Conservation (phyloP, 1,140 invertebrate genomes). For the Phortica variegata region DNA sequence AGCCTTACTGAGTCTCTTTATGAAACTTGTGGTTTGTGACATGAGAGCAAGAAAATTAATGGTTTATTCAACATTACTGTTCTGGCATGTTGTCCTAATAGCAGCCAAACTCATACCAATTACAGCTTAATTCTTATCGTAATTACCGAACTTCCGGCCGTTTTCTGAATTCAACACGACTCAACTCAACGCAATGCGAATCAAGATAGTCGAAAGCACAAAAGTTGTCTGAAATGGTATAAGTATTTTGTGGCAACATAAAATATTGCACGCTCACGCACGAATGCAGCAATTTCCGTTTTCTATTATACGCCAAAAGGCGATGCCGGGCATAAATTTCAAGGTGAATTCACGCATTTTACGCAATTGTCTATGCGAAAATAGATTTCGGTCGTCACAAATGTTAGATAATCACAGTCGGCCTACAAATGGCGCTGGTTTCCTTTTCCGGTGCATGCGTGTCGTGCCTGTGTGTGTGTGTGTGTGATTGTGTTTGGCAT, state of each 20-base stretch:
- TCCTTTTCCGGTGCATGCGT: slow-evolving; percentile 32
- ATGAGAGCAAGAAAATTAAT: no score
- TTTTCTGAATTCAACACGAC: background rate
- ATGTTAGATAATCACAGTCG: slow-evolving; percentile 33
- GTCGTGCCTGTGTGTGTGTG: background rate
- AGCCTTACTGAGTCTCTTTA: no score
- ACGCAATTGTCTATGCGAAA: slow-evolving; percentile 22
- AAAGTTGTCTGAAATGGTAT: slow-evolving; percentile 12
- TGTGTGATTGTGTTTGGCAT: background rate
- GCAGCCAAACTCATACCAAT: background rate
- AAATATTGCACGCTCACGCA: no score
- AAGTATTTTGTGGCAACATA: no score
- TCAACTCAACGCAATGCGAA: background rate
- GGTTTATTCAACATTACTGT: no score
- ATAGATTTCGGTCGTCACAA: slow-evolving; percentile 22
- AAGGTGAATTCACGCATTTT: no score
- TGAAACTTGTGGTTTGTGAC: no score
- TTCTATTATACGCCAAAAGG: slow-evolving; percentile 31
- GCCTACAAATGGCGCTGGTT: slow-evolving; percentile 44
- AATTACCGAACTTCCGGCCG: slow-evolving; percentile 39
- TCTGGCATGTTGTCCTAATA: no score
- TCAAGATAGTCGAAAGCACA: slow-evolving; percentile 28
- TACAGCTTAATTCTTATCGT: slow-evolving; percentile 16
- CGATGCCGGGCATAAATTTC: slow-evolving; percentile 24
- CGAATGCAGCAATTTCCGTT: slow-evolving; percentile 43